phyloP scores from a whole-genome alignment of 2,113 vertebrate genomes.

The Catharus fuscescens region DNA sequence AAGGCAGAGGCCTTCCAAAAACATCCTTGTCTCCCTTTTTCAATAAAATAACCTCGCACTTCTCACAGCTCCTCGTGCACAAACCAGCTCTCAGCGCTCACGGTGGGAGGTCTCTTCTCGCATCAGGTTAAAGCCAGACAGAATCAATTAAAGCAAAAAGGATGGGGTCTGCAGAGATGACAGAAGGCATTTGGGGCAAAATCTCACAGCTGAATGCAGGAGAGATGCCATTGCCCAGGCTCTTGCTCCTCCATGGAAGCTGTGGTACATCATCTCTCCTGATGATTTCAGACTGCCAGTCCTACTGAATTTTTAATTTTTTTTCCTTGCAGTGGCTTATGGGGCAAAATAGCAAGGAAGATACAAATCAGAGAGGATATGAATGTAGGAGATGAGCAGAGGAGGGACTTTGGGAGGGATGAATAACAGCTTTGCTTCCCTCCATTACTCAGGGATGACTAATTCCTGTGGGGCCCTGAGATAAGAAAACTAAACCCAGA shows the following conservation, averaged over 20 bases:
- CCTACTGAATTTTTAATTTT: background rate
- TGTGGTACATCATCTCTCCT: background rate
- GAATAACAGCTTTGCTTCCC: background rate
- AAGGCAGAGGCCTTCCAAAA: background rate
- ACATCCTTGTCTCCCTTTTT: background rate
- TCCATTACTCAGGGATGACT: background rate
- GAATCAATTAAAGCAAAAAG: slow-evolving; percentile 71
- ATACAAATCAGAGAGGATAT: background rate
- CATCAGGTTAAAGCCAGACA: slow-evolving; percentile 65
- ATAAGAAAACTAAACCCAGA: background rate
- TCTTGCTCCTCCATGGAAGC: background rate
- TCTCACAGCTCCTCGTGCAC: background rate
- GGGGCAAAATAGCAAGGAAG: background rate
- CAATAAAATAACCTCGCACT: background rate
- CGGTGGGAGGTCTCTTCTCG: slow-evolving; percentile 57
- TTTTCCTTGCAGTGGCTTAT: background rate
- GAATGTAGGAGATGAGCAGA: background rate
- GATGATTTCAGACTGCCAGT: background rate
- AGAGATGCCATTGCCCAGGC: background rate
- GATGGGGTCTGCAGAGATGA: slow-evolving; percentile 48
- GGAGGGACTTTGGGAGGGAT: background rate
- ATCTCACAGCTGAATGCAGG: background rate
- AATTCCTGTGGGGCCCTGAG: background rate
- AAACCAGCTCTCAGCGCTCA: background rate
- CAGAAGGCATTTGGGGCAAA: slow-evolving; percentile 22